Evolutionary conservation across 2,113 vertebrate genomes (phyloP).

Genomic region (Colossoma macropomum): DNA sequence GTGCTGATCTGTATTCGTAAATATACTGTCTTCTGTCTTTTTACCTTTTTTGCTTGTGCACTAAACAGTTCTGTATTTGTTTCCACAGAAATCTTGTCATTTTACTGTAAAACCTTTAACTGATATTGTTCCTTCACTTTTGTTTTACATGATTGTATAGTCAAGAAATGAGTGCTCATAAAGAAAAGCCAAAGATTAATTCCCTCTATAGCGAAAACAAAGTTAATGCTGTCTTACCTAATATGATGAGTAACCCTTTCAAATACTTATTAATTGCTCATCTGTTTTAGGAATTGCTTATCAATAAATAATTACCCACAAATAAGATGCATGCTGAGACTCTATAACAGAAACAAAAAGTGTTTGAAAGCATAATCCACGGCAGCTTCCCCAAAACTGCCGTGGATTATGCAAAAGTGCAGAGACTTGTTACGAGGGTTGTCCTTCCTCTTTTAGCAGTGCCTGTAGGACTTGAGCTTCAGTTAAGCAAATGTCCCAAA

Average conservation of each 20-base stretch:
- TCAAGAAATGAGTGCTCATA: neutral
- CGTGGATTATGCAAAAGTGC: no score
- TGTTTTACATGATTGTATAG: neutral
- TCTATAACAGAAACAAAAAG: neutral
- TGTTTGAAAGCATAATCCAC: neutral
- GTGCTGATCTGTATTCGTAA: no score
- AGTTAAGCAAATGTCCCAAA: conserved; percentile 15
- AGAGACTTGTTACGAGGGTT: conserved; percentile 7
- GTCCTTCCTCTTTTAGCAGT: neutral
- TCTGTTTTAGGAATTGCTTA: neutral
- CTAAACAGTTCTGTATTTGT: neutral
- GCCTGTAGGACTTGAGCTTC: conserved; percentile 6
- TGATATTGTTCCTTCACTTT: neutral
- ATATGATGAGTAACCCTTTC: neutral
- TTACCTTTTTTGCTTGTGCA: neutral
- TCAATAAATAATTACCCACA: neutral
- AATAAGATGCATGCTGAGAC: neutral
- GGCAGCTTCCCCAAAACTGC: neutral
- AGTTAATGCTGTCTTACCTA: neutral
- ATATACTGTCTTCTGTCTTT: neutral
- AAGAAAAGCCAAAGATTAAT: neutral
- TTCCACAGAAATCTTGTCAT: neutral
- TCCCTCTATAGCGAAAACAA: neutral
- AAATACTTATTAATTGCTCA: conserved; percentile 11
- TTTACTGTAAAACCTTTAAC: neutral